Conservation (phyloP, 2,113 vertebrate species). For the Neodontobutis hainanensis region DNA sequence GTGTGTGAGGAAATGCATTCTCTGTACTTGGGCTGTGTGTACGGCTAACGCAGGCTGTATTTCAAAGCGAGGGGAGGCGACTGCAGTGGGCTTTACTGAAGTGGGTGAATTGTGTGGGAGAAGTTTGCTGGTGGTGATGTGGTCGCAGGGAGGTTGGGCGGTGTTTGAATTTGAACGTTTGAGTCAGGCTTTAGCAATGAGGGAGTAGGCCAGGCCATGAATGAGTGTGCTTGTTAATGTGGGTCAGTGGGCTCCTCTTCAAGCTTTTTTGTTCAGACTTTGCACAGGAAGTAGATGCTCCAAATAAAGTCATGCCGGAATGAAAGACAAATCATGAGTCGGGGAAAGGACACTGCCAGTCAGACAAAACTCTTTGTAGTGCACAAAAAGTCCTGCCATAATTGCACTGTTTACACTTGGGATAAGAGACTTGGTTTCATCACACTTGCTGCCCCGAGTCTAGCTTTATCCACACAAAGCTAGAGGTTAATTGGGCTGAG, state of each 20-base stretch:
- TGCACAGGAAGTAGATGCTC: constrained; percentile 56
- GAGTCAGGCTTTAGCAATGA: constrained; percentile 79
- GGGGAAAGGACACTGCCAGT: constrained; percentile 30
- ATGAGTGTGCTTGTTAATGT: constrained; percentile 74
- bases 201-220: constrained; percentile 73
- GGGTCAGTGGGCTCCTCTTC: constrained; percentile 68
- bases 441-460: constrained; percentile 34
- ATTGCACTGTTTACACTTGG: constrained; percentile 44
- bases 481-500: constrained; percentile 56
- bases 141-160: neutral
- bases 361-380: constrained; percentile 51
- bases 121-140: constrained; percentile 35
- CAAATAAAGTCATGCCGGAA: constrained; percentile 40
- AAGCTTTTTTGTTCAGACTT: constrained; percentile 32
- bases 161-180: constrained; percentile 55
- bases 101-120: constrained; percentile 46
- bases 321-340: constrained; percentile 51
- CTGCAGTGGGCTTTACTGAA: constrained; percentile 30
- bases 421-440: constrained; percentile 29
- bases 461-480: constrained; percentile 41
- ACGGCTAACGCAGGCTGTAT: neutral
- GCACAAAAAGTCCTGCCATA: constrained; percentile 35
- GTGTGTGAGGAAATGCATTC: constrained; percentile 24
- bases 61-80: constrained; percentile 8
- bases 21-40: constrained; percentile 17